These are phyloP conservation scores for Pseudois nayaur DNA, from an alignment of 2,113 vertebrate species.

Conservation along the genomic window DNA sequence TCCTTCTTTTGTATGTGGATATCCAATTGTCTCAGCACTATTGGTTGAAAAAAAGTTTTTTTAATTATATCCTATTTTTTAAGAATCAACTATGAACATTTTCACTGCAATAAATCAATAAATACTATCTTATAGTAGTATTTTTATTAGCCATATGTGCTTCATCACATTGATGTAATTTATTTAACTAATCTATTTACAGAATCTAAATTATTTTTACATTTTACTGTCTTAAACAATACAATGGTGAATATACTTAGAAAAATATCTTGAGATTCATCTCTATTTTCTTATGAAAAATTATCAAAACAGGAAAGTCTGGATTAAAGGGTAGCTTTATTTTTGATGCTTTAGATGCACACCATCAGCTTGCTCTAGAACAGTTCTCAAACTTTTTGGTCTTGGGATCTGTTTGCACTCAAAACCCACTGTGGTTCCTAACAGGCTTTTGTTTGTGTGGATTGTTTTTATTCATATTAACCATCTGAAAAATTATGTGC, in stretches of 20 bases:
- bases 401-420: neutral
- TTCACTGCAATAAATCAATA: neutral
- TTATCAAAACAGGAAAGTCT: neutral
- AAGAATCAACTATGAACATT: neutral
- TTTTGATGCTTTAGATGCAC: neutral
- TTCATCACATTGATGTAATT: neutral
- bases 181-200: neutral
- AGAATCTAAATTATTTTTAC: neutral
- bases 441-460: neutral
- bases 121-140: neutral
- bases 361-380: neutral
- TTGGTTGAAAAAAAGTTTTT: neutral
- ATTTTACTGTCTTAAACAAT: constrained; percentile 8
- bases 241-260: neutral
- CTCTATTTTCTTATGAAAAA: constrained; percentile 2
- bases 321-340: neutral
- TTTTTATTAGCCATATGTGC: neutral
- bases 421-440: neutral
- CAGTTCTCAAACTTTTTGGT: neutral
- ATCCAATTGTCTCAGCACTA: neutral
- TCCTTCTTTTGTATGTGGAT: neutral
- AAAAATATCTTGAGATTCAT: neutral
- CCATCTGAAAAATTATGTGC: neutral
- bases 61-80: neutral
- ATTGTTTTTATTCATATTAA: neutral